Evolutionary conservation across 2,113 vertebrate genomes (phyloP).

Genomic region (Tetraodon nigroviridis): DNA sequence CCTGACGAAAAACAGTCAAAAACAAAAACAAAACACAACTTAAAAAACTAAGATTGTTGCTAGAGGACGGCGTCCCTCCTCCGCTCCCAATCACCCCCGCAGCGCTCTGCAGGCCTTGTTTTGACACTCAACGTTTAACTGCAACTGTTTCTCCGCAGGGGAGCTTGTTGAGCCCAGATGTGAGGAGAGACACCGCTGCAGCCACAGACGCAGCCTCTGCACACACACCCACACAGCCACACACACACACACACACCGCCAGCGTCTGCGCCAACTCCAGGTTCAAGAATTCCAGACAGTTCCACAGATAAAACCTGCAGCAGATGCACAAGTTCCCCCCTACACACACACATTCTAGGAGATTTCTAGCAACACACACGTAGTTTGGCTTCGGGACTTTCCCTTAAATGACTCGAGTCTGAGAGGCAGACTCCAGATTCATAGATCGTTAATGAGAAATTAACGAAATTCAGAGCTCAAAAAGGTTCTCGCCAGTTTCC

Average conservation of each 20-base stretch:
- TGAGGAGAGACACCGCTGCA: too few species aligned
- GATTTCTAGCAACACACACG: too few species aligned
- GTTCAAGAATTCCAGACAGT: slow-evolving; percentile 13
- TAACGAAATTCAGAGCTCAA: slow-evolving; percentile 25
- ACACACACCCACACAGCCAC: neutral
- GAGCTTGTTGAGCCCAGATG: slow-evolving; percentile 12
- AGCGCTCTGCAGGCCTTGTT: neutral
- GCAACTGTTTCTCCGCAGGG: slow-evolving; percentile 46
- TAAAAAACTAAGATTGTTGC: slow-evolving; percentile 10
- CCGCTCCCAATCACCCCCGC: neutral
- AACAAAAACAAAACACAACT: neutral
- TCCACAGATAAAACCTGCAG: neutral
- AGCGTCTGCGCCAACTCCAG: neutral
- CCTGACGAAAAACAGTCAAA: slow-evolving; percentile 1
- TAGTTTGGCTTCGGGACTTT: neutral
- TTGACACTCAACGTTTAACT: slow-evolving; percentile 44
- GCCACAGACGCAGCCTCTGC: too few species aligned
- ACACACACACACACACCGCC: neutral
- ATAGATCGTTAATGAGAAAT: slow-evolving; percentile 8
- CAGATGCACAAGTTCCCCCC: neutral
- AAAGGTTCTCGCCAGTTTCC: neutral
- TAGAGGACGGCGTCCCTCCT: neutral
- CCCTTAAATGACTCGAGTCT: neutral
- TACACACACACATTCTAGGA: too few species aligned
- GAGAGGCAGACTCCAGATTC: neutral